These are phyloP conservation scores for Penaeus monodon DNA, from an alignment of 2,888 invertebrate species.

Conservation along the genomic window DNA sequence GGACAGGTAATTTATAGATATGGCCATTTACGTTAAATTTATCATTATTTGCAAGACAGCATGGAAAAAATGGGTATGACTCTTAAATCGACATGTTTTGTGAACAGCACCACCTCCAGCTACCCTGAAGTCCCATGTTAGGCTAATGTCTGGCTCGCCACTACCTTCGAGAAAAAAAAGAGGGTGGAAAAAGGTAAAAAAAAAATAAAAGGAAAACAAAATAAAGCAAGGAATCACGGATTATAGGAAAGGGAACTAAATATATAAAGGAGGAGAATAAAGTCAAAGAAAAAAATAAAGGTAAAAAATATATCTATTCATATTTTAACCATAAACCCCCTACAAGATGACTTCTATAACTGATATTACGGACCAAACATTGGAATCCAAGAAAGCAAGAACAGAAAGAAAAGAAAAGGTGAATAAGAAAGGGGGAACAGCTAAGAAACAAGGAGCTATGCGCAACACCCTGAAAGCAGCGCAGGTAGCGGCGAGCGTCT, in stretches of 20 bases:
- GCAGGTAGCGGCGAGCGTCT: neutral
- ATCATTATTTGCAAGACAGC: too few relatives aligned
- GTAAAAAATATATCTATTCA: neutral
- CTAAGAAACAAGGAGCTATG: neutral
- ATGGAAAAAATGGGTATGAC: too few relatives aligned
- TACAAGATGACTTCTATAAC: too few relatives aligned
- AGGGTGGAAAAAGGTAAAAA: neutral
- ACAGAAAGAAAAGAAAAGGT: too few relatives aligned
- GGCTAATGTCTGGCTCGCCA: conserved; percentile 12
- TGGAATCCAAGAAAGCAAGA: too few relatives aligned
- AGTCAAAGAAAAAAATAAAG: neutral
- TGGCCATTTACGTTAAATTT: too few relatives aligned
- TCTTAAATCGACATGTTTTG: neutral
- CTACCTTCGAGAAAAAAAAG: conserved; percentile 14
- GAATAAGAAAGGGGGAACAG: too few relatives aligned
- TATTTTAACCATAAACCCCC: neutral
- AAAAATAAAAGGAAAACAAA: neutral
- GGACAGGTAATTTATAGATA: too few relatives aligned
- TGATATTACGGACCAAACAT: too few relatives aligned
- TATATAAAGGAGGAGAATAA: neutral
- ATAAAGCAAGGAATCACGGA: neutral
- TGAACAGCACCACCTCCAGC: neutral
- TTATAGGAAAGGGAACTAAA: neutral
- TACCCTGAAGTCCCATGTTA: neutral
- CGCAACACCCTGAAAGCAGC: too few relatives aligned